Evolutionary conservation across 2,797 vertebrate species (phyloP).

Genomic region (Danio jaintianensis): DNA sequence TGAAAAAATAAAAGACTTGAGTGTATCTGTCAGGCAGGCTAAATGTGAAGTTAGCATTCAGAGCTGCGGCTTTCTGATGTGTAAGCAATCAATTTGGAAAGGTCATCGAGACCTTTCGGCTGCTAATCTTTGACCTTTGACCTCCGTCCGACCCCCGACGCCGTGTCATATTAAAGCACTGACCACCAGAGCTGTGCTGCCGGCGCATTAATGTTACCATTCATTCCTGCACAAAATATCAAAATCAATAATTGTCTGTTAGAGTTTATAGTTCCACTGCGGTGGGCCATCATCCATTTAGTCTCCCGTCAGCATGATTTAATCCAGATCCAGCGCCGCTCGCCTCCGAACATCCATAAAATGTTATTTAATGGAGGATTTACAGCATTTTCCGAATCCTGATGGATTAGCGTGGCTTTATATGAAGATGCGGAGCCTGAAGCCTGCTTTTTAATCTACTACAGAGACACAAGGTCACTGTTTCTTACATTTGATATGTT

Average conservation of each 20-base stretch:
- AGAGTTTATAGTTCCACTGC: constrained; percentile 77
- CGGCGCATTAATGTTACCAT: constrained; percentile 74
- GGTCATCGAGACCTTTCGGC: constrained; percentile 72
- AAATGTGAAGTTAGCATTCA: constrained; percentile 70
- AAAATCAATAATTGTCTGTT: constrained; percentile 81
- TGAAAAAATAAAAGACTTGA: too few species aligned
- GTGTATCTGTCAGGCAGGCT: constrained; percentile 33
- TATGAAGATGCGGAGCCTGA: too few species aligned
- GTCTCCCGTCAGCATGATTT: constrained; percentile 77
- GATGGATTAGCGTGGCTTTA: neutral
- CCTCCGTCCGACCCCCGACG: constrained; percentile 72
- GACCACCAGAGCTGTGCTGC: constrained; percentile 61
- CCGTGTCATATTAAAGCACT: constrained; percentile 73
- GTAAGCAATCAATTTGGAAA: constrained; percentile 75
- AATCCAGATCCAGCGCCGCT: constrained; percentile 61
- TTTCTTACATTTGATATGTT: neutral
- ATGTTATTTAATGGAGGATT: constrained; percentile 77
- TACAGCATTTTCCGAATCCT: constrained; percentile 62
- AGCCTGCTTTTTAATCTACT: neutral
- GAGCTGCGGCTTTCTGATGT: constrained; percentile 68
- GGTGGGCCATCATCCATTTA: constrained; percentile 70
- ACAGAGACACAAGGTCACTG: neutral
- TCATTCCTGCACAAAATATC: constrained; percentile 67
- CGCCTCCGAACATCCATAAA: constrained; percentile 73
- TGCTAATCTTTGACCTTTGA: constrained; percentile 74